phyloP scores from a whole-genome alignment of 2,797 vertebrate genomes.

The Hafferia zeledoni region DNA sequence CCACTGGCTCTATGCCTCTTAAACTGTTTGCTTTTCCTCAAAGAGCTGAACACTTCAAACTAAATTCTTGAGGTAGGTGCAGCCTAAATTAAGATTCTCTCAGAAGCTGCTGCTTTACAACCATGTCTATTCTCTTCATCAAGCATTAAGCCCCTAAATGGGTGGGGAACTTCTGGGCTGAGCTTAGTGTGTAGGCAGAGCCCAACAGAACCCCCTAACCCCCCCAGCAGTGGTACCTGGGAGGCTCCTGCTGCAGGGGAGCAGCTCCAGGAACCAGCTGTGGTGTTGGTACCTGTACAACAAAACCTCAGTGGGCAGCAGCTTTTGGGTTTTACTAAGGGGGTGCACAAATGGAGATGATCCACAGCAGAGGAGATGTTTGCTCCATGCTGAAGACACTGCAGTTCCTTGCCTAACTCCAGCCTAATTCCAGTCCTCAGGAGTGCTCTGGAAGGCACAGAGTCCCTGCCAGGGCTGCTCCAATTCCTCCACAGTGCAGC shows the following conservation, averaged over 20 bases:
- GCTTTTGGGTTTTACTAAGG: neutral
- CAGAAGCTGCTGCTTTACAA: neutral
- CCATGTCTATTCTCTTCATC: neutral
- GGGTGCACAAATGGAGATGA: neutral
- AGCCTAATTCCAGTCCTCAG: neutral
- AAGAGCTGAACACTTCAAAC: neutral
- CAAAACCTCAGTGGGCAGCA: neutral
- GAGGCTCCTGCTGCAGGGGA: neutral
- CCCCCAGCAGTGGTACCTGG: neutral
- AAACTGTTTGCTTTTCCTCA: neutral
- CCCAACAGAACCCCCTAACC: neutral
- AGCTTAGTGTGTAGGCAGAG: neutral
- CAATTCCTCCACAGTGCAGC: neutral
- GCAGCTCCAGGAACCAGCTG: neutral
- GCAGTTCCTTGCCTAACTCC: neutral
- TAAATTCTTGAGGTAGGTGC: neutral
- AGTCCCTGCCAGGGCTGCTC: neutral
- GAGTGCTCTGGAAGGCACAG: neutral
- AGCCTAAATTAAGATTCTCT: neutral
- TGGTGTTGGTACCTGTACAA: neutral
- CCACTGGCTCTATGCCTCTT: neutral
- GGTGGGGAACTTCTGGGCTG: neutral
- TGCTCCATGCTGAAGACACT: neutral
- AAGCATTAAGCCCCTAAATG: neutral
- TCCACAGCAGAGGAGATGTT: neutral